Evolutionary conservation across 2,113 vertebrate genomes (phyloP), one percentile per base, ranked within the genome.

Genomic region (Acrocephalus kingi): DNA sequence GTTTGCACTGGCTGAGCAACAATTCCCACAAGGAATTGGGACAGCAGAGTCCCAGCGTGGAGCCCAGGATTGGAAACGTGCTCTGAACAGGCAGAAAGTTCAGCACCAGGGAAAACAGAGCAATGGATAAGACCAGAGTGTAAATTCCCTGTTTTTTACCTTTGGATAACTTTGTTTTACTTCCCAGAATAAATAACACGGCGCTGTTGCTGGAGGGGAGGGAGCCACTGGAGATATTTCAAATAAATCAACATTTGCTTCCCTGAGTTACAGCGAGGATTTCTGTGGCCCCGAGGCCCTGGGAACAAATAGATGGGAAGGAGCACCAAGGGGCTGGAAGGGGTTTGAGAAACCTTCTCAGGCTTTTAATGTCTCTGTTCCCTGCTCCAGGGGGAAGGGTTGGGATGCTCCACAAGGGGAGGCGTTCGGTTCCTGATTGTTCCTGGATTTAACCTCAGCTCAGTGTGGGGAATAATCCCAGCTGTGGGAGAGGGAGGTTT

Each of bases 311-410:
- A 24, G 82, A 88, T n/a, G 72, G 71, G 72, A 75, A 91, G 55
- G 52, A 84, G 69, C 78, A 61, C 23, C 4, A 0, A 28, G 66
- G 93, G 84, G 48, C 19, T 45, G 7, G 39, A 11, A 35, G 48
- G 51, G 14, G 11, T 5, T 68, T 56, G 4, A 46, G 18, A 71
- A 89, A 71, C 19, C 33, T 74, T 19, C 37, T 41, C 2, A 19
- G 5, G 72, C 22, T 79, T 80, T 79, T 73, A 13, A 66, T 25
- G 46, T 63, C 84, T 88, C 54, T 43, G 25, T 54, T 15, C 31
- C 23, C 12, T 0, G 0, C 31, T 7, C 24, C 14, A 8, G 9
- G 77, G 20, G n/a, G 28, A 59, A 8, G 0, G 35, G 15, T 7
- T 6, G 51, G 43, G 77, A 5, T 20, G 31, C 17, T 35, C 18